phyloP scores from a whole-genome alignment of 1,140 invertebrate genomes.

The Drosophila kurseongensis region DNA sequence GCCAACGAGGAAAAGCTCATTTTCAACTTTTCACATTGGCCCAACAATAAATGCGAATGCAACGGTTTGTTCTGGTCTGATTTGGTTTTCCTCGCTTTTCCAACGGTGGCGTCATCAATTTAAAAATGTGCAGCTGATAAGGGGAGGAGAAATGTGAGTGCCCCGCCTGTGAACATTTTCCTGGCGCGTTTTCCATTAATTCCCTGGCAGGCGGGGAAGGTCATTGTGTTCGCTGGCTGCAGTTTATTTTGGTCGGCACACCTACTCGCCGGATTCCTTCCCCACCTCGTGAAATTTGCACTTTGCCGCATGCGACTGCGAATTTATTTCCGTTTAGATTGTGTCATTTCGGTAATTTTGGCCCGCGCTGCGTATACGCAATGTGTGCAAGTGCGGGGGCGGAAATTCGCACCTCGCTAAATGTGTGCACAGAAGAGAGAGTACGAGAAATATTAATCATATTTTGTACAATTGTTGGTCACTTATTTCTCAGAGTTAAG shows the following conservation, averaged over 20 bases:
- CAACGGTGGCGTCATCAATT: constrained; percentile 73
- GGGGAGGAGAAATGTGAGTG: constrained; percentile 39
- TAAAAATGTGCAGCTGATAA: constrained; percentile 71
- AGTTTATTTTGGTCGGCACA: constrained; percentile 45
- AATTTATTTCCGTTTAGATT: constrained; percentile 83
- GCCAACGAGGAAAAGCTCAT: constrained; percentile 68
- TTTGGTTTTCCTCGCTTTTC: constrained; percentile 15
- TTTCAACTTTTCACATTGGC: constrained; percentile 59
- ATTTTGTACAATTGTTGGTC: too few relatives aligned
- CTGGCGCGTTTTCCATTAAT: constrained; percentile 36
- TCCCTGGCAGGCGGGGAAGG: constrained; percentile 53
- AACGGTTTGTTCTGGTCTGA: constrained; percentile 12
- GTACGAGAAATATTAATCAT: too few relatives aligned
- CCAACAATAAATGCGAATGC: constrained; percentile 49
- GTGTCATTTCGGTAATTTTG: constrained; percentile 80
- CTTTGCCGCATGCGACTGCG: constrained; percentile 51
- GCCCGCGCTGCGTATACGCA: constrained; percentile 71
- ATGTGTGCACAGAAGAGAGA: constrained; percentile 2
- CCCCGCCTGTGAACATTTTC: constrained; percentile 13
- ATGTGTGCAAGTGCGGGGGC: constrained; percentile 12
- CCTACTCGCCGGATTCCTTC: constrained; percentile 14
- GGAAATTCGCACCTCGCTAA: constrained; percentile 9
- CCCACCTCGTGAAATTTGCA: constrained; percentile 44
- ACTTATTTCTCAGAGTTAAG: too few relatives aligned
- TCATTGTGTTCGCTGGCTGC: constrained; percentile 69